Base-by-base conservation (phyloP, 2,797 vertebrate genomes). In the Gymnothorax reevesii region DNA sequence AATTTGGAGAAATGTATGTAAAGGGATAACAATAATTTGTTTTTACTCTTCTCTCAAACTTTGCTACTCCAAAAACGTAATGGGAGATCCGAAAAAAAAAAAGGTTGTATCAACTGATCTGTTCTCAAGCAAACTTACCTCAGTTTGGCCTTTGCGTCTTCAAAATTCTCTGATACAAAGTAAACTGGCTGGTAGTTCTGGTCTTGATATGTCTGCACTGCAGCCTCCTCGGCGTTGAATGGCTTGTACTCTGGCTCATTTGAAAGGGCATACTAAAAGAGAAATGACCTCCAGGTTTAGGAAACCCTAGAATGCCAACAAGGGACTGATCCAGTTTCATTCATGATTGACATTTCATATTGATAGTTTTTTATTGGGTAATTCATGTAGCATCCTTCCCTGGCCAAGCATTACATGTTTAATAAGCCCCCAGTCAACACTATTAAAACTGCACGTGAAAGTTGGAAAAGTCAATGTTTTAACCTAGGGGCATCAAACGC, bases 131-230 rank as follows among this genome's bases (percentile, higher is more conserved):
- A 83, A 12, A 91, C 90, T 94, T 90, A 97, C 96, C 94, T 94
- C 89, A 98, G 82, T 89, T 97, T 97, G 49, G 88, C 89, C 91
- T 96, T 97, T 89, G 96, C 96, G 2, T 97, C 96, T 92, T 97
- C 96, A 83, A 97, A 95, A 92, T 94, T 97, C 89, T 98, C 96
- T 15, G 97, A 96, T 87, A 98, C 92, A 85, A 97, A 98, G 91
- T 97, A 98, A 62, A 97, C 90, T 0, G 96, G 93, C 91, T 97
- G 97, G 93, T 96, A 98, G 15, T 93, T 94, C 87, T 96, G 94
- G 89, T 97, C 97, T 92, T 97, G 96, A 85, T 97, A 97, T 0
- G 95, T 93, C 87, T 97, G 96, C 85, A 95, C 86, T 0, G 96
- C 95, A 1, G 94, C 92, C 88, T 96, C 93, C 91, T 97, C 95